A percentile compares a stretch with the other conserved stretches of the same genome.
Evolutionary conservation across 2,888 invertebrate genomes (phyloP).

Genomic region (Pseudeuparius sepicola): DNA sequence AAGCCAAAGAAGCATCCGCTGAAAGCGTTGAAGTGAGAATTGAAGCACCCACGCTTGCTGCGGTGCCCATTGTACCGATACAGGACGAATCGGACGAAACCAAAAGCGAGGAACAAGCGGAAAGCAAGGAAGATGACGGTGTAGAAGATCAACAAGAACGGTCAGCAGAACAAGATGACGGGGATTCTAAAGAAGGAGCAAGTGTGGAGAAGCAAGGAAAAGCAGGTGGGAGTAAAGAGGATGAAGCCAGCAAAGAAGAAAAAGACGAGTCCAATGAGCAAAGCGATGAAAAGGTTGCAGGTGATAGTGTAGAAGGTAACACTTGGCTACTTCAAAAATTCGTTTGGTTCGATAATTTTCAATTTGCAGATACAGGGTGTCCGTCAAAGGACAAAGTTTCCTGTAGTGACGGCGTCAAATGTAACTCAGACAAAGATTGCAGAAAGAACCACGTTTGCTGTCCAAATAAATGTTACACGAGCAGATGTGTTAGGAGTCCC

Average conservation of each 20-base stretch:
- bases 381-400: slow-evolving; percentile 1
- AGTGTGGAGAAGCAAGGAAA: slow-evolving; percentile 17
- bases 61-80: too few species aligned
- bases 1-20: too few species aligned
- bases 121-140: slow-evolving; percentile 20
- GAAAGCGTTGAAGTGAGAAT: slow-evolving; percentile 22
- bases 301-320: slow-evolving; percentile 19
- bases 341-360: too few species aligned
- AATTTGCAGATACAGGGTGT: slow-evolving; percentile 3
- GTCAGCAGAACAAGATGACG: slow-evolving; percentile 25
- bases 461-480: slow-evolving; percentile 16
- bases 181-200: slow-evolving; percentile 15
- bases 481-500: slow-evolving; percentile 15
- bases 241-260: slow-evolving; percentile 23
- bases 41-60: too few species aligned
- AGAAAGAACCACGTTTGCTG: background rate
- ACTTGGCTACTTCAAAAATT: too few species aligned
- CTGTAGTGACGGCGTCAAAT: slow-evolving; percentile 3
- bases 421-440: background rate
- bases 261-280: slow-evolving; percentile 26
- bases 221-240: slow-evolving; percentile 21
- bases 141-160: slow-evolving; percentile 19
- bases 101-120: slow-evolving; percentile 26
- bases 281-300: slow-evolving; percentile 11
- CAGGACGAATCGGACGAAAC: slow-evolving; percentile 24